Percentiles rank a stretch among this genome's conserved stretches.
These are phyloP conservation scores for Gnathonemus echidnorhynchus DNA, from an alignment of 2,113 vertebrate species.

Conservation along the genomic window DNA sequence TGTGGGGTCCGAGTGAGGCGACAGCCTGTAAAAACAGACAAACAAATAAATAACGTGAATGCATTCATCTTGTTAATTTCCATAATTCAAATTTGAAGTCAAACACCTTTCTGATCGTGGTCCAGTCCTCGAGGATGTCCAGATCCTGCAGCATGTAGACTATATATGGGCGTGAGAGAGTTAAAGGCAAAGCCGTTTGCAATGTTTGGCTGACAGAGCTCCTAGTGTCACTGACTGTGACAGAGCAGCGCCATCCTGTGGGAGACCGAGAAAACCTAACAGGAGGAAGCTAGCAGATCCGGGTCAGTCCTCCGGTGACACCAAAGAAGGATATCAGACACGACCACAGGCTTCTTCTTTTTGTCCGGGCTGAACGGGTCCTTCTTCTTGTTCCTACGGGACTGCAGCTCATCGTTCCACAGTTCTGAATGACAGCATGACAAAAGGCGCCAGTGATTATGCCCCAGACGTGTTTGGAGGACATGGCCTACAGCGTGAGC, in stretches of 20 bases:
- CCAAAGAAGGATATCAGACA: conserved; percentile 81
- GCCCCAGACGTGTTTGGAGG: neutral
- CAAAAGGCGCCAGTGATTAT: neutral
- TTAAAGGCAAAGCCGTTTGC: conserved; percentile 50
- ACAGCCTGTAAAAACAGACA: conserved; percentile 64
- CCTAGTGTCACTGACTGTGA: neutral
- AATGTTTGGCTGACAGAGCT: neutral
- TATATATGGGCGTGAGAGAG: conserved; percentile 75
- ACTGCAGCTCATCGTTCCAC: conserved; percentile 84
- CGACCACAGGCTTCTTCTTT: conserved; percentile 79
- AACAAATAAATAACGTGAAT: neutral
- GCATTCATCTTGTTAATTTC: neutral
- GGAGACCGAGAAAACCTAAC: neutral
- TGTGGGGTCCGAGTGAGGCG: conserved; percentile 76
- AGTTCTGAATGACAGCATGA: conserved; percentile 55
- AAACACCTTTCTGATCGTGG: conserved; percentile 83
- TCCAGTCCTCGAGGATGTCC: conserved; percentile 88
- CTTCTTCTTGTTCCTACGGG: conserved; percentile 76
- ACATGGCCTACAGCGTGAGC: neutral
- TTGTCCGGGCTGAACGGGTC: conserved; percentile 86
- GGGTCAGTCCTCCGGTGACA: neutral
- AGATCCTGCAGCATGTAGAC: conserved; percentile 88
- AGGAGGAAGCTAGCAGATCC: neutral
- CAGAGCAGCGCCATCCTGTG: neutral
- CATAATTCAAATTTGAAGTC: neutral